phyloP scores from a whole-genome alignment of 2,888 invertebrate genomes.

The Melikaiella ostensackeni region DNA sequence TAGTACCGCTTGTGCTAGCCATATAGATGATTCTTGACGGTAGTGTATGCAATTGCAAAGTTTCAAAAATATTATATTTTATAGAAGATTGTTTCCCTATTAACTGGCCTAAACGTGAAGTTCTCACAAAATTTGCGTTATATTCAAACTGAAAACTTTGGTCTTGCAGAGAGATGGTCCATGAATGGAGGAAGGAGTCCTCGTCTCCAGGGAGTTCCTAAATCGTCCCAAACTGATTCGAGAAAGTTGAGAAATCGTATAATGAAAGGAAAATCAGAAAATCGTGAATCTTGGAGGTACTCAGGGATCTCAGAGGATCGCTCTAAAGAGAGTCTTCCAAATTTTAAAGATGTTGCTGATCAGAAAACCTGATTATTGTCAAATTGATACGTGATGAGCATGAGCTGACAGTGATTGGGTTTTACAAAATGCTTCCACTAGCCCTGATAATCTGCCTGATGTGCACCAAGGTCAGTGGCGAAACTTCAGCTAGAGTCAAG shows the following conservation, averaged over 20 bases:
- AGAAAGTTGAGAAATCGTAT: conserved; percentile 5
- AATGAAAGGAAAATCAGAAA: conserved; percentile 21
- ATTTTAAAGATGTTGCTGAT: background rate
- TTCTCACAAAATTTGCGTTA: background rate
- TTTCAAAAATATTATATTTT: no score
- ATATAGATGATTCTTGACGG: no score
- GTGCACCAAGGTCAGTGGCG: conserved; percentile 44
- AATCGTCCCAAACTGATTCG: background rate
- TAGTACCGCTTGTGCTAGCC: no score
- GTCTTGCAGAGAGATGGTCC: background rate
- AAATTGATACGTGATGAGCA: conserved; percentile 12
- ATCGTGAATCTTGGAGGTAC: background rate
- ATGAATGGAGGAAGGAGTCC: conserved; percentile 1
- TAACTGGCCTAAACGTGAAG: no score
- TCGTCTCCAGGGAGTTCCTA: conserved; percentile 6
- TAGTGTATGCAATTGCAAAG: no score
- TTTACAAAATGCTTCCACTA: conserved; percentile 26
- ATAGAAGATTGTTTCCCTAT: no score
- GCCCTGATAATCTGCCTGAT: conserved; percentile 22
- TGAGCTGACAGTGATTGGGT: conserved; percentile 1
- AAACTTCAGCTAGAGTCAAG: conserved; percentile 62
- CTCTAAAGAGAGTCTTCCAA: background rate
- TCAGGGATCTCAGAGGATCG: background rate
- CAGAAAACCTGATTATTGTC: background rate
- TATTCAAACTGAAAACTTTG: background rate